Conservation (phyloP, 2,797 vertebrate genomes). For the Typhlichthys subterraneus region DNA sequence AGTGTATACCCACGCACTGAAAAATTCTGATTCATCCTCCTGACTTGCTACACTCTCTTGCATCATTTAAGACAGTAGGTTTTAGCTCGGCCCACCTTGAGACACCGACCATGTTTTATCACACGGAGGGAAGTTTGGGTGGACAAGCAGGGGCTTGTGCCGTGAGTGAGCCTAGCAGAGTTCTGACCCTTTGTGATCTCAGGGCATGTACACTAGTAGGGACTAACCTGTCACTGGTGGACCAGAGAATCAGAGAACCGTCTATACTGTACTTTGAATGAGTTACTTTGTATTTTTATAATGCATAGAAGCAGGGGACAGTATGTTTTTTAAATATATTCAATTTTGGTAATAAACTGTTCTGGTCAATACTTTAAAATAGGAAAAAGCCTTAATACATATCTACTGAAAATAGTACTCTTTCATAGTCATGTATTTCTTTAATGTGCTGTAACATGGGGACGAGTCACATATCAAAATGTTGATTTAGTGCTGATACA, state of each 20-base stretch:
- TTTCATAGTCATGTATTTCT: too few species aligned
- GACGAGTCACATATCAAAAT: conserved; percentile 25
- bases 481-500: conserved; percentile 13
- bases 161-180: conserved; percentile 43
- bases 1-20: conserved; percentile 83
- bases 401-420: too few species aligned
- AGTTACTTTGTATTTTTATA: too few species aligned
- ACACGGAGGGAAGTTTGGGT: conserved; percentile 61
- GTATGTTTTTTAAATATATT: too few species aligned
- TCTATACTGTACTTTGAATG: too few species aligned
- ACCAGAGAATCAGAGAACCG: conserved; percentile 7
- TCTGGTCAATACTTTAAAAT: too few species aligned
- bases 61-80: conserved; percentile 79
- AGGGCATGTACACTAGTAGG: conserved; percentile 27
- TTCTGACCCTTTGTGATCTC: conserved; percentile 22
- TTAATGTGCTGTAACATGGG: too few species aligned
- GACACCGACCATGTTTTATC: conserved; percentile 64
- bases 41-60: conserved; percentile 78
- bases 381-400: too few species aligned
- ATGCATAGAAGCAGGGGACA: too few species aligned
- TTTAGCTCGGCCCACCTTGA: conserved; percentile 65
- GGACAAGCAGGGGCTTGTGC: conserved; percentile 56
- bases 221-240: conserved; percentile 38
- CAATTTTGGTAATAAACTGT: too few species aligned
- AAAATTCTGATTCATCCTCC: conserved; percentile 86